A percentile compares a stretch with the other conserved stretches of the same genome.
Conservation (phyloP, 2,113 vertebrate genomes). For the Hippotragus niger region DNA sequence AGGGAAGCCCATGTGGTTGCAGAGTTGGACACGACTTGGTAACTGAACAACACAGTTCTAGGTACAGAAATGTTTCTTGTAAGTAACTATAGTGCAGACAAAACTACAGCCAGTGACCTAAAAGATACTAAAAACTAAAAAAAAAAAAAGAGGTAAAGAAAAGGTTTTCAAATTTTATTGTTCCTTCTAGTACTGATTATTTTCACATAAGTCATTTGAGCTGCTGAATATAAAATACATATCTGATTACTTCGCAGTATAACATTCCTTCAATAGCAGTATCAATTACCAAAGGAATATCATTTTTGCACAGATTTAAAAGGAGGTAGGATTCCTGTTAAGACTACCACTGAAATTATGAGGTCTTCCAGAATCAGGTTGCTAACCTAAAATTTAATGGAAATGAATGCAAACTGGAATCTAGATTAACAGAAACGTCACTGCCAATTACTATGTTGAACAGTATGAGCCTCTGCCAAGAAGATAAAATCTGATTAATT, state of each 20-base stretch:
- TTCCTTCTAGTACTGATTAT: not conserved
- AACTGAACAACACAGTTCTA: not conserved
- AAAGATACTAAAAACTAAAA: not conserved
- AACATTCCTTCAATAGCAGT: not conserved
- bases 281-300: not conserved
- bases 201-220: not conserved
- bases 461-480: not conserved
- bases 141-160: not conserved
- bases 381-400: not conserved
- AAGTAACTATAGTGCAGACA: not conserved
- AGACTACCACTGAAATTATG: not conserved
- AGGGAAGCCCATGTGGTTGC: not conserved
- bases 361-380: conserved; percentile 13
- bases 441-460: not conserved
- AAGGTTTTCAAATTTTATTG: not conserved
- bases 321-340: not conserved
- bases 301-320: not conserved
- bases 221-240: conserved; percentile 11
- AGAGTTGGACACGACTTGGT: not conserved
- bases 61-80: not conserved
- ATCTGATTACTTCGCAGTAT: not conserved
- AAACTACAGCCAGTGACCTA: not conserved
- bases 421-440: not conserved
- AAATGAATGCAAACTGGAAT: conserved; percentile 31
- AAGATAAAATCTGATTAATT: not conserved